These are phyloP conservation scores for Sesamia inferens DNA, from an alignment of 2,888 invertebrate species.

Conservation along the genomic window DNA sequence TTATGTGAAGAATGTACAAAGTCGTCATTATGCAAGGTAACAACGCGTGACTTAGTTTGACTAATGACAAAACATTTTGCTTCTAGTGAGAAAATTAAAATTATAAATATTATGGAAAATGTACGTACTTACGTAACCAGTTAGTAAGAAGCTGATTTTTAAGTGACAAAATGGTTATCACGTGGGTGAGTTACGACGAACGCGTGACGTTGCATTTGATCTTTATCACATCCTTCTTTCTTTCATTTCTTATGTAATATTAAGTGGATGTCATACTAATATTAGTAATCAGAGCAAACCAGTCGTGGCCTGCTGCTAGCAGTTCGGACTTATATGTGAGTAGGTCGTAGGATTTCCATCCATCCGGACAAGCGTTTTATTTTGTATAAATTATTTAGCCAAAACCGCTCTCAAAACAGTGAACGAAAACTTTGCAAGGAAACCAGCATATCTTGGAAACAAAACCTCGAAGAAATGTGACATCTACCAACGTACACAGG, in stretches of 20 bases:
- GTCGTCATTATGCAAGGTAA: conserved; percentile 41
- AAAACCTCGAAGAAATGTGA: not conserved
- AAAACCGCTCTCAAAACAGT: not conserved
- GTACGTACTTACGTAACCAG: not conserved
- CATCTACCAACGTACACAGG: not conserved
- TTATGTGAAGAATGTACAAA: conserved; percentile 32
- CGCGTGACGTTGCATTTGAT: not conserved
- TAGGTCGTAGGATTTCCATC: not conserved
- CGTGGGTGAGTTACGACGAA: not conserved
- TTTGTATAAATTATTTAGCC: not conserved
- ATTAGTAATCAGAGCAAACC: not conserved
- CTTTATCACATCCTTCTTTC: not conserved
- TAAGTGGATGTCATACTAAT: not conserved
- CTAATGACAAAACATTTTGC: conserved; percentile 45
- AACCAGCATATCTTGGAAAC: not conserved
- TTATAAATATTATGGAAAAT: conserved; percentile 32
- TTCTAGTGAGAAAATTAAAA: conserved; percentile 41
- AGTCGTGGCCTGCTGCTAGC: not conserved
- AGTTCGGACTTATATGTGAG: not conserved
- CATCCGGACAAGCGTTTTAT: not conserved
- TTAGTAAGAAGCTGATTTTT: conserved; percentile 1
- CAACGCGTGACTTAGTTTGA: conserved; percentile 32
- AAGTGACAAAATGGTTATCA: not conserved
- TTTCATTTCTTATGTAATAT: not conserved
- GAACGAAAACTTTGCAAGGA: not conserved